Evolutionary conservation across 2,888 invertebrate species (phyloP).

Genomic region (Yponomeuta sedellus): DNA sequence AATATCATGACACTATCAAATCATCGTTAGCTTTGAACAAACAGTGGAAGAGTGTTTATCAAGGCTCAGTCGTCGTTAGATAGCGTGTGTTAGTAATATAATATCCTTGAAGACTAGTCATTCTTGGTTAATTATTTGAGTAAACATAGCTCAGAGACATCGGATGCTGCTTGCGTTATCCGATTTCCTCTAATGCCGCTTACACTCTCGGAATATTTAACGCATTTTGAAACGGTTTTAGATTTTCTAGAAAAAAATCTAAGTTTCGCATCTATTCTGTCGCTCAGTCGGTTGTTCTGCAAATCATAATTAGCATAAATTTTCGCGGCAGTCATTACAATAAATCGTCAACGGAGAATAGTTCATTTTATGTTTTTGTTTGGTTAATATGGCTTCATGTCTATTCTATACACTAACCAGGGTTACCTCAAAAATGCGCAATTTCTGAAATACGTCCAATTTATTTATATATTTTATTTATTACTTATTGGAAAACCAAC

Average conservation of each 20-base stretch:
- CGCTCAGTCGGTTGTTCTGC: constrained; percentile 11
- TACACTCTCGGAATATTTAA: constrained; percentile 18
- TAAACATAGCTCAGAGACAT: constrained; percentile 51
- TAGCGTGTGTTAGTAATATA: constrained; percentile 48
- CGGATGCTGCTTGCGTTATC: constrained; percentile 42
- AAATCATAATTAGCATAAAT: constrained; percentile 52
- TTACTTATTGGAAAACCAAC: too few species aligned
- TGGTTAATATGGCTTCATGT: constrained; percentile 8
- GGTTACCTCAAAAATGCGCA: too few species aligned
- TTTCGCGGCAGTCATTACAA: constrained; percentile 45
- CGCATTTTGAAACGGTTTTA: constrained; percentile 22
- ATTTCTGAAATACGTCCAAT: too few species aligned
- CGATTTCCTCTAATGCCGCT: constrained; percentile 35
- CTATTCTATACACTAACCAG: too few species aligned
- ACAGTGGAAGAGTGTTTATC: constrained; percentile 33
- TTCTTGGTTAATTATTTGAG: constrained; percentile 45
- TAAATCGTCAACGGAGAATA: constrained; percentile 25
- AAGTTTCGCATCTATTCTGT: constrained; percentile 8
- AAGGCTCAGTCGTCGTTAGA: constrained; percentile 26
- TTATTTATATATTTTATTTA: too few species aligned
- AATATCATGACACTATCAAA: constrained; percentile 43
- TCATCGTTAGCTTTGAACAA: constrained; percentile 39
- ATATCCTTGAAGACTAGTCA: constrained; percentile 54
- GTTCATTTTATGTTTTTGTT: background rate
- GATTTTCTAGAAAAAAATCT: background rate